Base-by-base conservation (phyloP, 2,888 invertebrate species). In the Volucella inanis region DNA sequence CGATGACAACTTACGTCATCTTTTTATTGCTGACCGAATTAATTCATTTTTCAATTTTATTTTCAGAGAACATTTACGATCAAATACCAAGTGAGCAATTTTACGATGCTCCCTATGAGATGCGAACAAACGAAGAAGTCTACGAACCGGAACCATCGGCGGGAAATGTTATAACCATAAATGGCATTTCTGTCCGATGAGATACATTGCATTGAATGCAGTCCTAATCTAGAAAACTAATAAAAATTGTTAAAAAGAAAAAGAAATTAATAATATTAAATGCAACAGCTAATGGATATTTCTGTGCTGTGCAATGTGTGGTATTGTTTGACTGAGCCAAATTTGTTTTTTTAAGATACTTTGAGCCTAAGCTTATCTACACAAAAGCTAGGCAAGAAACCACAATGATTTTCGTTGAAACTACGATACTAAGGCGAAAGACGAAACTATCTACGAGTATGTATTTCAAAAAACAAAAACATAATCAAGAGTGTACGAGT, bases 111-210 rank as follows among this genome's bases (percentile, higher is more conserved):
- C 96, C 96, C 0, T 96, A 96, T 90, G 94, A 95, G 89, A 94
- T 94, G 88, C 91, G 93, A 67, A 91, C 93, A 31, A 93, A 93
- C 76, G 94, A 93, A 86, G 94, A 93, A 64, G 93, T 93, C 9
- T 94, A 94, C 89, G 94, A 94, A 89, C 92, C 92, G 1, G 92
- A 92, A 87, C 92, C 92, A 2, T 89, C 90, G 61, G 88, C 89
- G 76, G 89, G 89, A 50, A 92, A 92, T 88, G 94, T 94, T 22
- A 96, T 97, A 89, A 97, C 97, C 55, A 97, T 97, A 89, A 97
- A 97, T 90, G 97, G 97, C 9, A 97, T 97, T 59, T 95, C 97
- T 49, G 96, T 97, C 64, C 95, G 96, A 93, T 97, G 89, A 89
- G 61, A 57, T 10, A n/a, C 43, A n/a, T 12, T 59, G 3, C 10